Evolutionary conservation across 2,888 invertebrate genomes (phyloP).

Genomic region (Melitaea athalia): DNA sequence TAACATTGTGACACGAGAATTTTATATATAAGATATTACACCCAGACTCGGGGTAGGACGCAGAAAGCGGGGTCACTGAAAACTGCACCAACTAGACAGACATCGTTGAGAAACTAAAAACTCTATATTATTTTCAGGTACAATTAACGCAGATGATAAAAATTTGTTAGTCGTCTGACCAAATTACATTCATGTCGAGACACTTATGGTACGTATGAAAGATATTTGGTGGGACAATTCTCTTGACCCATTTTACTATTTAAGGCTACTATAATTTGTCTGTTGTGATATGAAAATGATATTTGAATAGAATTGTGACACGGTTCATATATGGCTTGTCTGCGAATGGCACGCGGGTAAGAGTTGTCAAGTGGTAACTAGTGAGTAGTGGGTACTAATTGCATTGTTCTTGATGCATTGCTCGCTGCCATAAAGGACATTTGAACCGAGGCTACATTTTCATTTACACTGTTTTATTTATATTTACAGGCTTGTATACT

Average conservation of each 20-base stretch:
- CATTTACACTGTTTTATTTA: too few species aligned
- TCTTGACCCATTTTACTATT: conserved; percentile 45
- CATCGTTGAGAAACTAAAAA: neutral
- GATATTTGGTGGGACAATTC: conserved; percentile 18
- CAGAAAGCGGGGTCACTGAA: too few species aligned
- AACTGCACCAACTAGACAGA: too few species aligned
- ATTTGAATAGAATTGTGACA: conserved; percentile 30
- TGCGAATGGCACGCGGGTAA: conserved; percentile 32
- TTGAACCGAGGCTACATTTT: conserved; percentile 19
- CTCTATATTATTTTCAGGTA: conserved; percentile 6
- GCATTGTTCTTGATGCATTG: conserved; percentile 64
- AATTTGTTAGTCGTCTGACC: conserved; percentile 3
- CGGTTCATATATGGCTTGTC: conserved; percentile 19
- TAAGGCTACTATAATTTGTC: conserved; percentile 33
- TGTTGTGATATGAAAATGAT: conserved; percentile 12
- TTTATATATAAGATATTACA: too few species aligned
- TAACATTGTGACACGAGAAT: too few species aligned
- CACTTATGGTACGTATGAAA: conserved; percentile 32
- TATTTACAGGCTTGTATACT: neutral
- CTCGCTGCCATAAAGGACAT: conserved; percentile 36
- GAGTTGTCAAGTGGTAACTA: conserved; percentile 48
- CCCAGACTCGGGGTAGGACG: too few species aligned
- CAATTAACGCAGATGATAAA: conserved; percentile 9
- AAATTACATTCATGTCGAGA: conserved; percentile 22
- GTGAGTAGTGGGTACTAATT: conserved; percentile 50